Evolutionary conservation across 1,140 invertebrate species (phyloP), one percentile per base, ranked within the genome.

Genomic region (Monomorium pharaonis): DNA sequence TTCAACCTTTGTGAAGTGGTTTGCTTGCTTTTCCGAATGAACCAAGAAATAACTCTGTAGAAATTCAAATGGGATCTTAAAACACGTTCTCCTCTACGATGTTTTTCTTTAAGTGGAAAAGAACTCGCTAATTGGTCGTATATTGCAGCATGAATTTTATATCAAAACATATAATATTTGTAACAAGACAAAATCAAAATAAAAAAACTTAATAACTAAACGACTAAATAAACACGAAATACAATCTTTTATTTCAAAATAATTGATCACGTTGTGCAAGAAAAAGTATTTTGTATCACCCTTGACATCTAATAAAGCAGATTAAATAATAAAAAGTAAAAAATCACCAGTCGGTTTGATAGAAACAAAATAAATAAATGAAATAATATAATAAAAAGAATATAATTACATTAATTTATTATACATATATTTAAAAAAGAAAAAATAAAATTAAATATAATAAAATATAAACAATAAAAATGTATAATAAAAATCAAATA

Each of bases 21-120:
- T 42, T 24, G 78, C 51, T 24, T 56, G 78, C 67, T 80, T 33
- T 83, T 72, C 65, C 51, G 24, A 83, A 56, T 44, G 18, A 83
- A 58, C 18, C 37, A 54, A 83, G 37, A 83, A 83, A 83, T 83
- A 83, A 83, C 14, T 83, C 33, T 33, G 16, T 18, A 21, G 37
- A 72, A 72, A 83, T 83, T 83, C 51, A 72, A 72, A 72, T 51
- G 24, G 21, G 24, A 72, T 37, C 51, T 72, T 72, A 58, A 81
- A 83, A 44, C 27, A 72, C 12, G 37, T 72, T 83, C 14, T 49
- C 49, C 56, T 30, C 16, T 37, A 18, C 24, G 14, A 12, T 33
- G 51, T 44, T 83, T 72, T 72, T 58, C 67, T 58, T 56, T 56
- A 33, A 44, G 0, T 24, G 18, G 3, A 24, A 44, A 72, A 44